Evolutionary conservation across 2,888 invertebrate genomes (phyloP).

Genomic region (Drosophila demipolita): DNA sequence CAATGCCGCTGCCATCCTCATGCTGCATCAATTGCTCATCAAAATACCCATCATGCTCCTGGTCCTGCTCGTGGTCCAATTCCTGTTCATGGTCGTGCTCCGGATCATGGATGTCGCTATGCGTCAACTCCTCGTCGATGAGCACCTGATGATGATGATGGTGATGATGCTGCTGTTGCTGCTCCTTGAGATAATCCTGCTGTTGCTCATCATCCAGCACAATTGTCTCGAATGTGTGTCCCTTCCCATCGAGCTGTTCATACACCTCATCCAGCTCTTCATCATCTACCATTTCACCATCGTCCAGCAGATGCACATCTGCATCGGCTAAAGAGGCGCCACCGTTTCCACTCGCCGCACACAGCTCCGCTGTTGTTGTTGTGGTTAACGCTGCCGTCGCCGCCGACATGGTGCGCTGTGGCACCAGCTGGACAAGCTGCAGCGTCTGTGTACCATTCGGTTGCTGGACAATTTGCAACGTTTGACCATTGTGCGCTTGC

Average conservation of each 20-base stretch:
- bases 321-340: constrained; percentile 70
- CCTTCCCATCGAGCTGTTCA: constrained; percentile 69
- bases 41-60: constrained; percentile 63
- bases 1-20: constrained; percentile 51
- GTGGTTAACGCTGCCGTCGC: constrained; percentile 47
- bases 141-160: constrained; percentile 74
- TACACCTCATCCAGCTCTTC: constrained; percentile 78
- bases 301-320: constrained; percentile 79
- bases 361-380: constrained; percentile 62
- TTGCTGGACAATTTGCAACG: constrained; percentile 84
- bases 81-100: constrained; percentile 58
- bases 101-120: constrained; percentile 78
- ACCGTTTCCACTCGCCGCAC: constrained; percentile 54
- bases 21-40: constrained; percentile 69
- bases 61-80: constrained; percentile 74
- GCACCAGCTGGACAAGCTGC: constrained; percentile 80
- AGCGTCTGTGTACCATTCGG: constrained; percentile 83
- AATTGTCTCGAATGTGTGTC: constrained; percentile 80
- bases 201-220: constrained; percentile 81
- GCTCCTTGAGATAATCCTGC: constrained; percentile 70
- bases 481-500: constrained; percentile 83
- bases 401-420: constrained; percentile 65
- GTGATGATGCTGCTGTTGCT: constrained; percentile 55
- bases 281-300: constrained; percentile 75
- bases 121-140: constrained; percentile 81